Evolutionary conservation across 2,888 invertebrate species (phyloP).

Genomic region (Synergus umbraculus): DNA sequence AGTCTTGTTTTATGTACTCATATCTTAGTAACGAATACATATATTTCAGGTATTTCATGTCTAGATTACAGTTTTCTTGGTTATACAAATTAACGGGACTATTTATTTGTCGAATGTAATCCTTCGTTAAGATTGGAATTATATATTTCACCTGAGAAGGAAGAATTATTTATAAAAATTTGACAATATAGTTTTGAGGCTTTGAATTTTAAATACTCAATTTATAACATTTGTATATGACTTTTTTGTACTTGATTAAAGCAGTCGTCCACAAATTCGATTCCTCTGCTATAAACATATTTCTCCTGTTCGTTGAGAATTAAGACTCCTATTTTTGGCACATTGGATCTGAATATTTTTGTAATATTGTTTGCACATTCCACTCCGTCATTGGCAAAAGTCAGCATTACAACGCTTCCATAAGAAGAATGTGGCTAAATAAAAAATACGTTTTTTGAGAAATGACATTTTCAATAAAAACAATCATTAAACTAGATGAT

Average conservation of each 20-base stretch:
- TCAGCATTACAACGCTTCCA: slow-evolving; percentile 77
- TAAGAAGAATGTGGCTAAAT: slow-evolving; percentile 56
- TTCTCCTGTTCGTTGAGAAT: slow-evolving; percentile 79
- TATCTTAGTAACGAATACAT: slow-evolving; percentile 66
- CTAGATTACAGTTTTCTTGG: slow-evolving; percentile 55
- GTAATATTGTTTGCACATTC: slow-evolving; percentile 78
- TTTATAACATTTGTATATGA: neutral
- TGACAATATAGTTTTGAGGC: no score
- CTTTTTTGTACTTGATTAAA: slow-evolving; percentile 78
- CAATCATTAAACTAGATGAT: neutral
- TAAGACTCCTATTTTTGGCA: slow-evolving; percentile 74
- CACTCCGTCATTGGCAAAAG: slow-evolving; percentile 80
- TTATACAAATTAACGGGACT: slow-evolving; percentile 66
- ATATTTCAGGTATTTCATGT: slow-evolving; percentile 67
- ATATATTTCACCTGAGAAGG: slow-evolving; percentile 79
- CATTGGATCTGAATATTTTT: slow-evolving; percentile 75
- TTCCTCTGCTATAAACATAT: slow-evolving; percentile 79
- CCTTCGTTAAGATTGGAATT: slow-evolving; percentile 80
- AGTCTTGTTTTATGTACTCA: slow-evolving; percentile 65
- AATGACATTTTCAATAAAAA: neutral
- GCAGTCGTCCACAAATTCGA: slow-evolving; percentile 80
- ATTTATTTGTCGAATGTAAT: slow-evolving; percentile 78
- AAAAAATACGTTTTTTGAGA: neutral
- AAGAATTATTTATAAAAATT: slow-evolving; percentile 36
- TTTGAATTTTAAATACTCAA: neutral